phyloP scores from a whole-genome alignment of 2,113 vertebrate species.

The Seriola rivoliana region DNA sequence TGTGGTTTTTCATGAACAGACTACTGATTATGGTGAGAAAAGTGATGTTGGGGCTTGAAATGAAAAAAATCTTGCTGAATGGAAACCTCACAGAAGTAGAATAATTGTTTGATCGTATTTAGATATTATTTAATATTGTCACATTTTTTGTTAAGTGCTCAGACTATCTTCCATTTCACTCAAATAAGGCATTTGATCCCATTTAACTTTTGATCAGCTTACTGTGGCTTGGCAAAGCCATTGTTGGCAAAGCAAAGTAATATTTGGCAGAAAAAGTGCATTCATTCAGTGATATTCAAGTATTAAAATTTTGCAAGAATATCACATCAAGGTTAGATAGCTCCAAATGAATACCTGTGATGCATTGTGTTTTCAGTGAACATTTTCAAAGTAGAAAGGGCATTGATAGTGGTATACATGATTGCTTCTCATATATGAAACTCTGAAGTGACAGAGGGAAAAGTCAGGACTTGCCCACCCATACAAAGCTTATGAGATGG shows the following conservation, averaged over 20 bases:
- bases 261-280: conserved; percentile 10
- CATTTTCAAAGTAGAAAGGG: conserved; percentile 23
- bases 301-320: background rate
- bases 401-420: conserved; percentile 25
- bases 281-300: conserved; percentile 16
- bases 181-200: background rate
- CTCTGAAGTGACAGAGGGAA: conserved; percentile 31
- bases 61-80: conserved; percentile 3
- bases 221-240: conserved; percentile 16
- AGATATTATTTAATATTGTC: background rate
- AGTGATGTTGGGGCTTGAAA: background rate
- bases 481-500: conserved; percentile 25
- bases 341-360: background rate
- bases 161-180: conserved; percentile 6
- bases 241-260: background rate
- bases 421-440: conserved; percentile 41
- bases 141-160: background rate
- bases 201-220: conserved; percentile 31
- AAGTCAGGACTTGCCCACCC: conserved; percentile 48
- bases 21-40: background rate
- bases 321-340: background rate
- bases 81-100: background rate
- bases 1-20: background rate
- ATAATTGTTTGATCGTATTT: background rate
- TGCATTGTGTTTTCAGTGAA: conserved; percentile 27